Conservation (phyloP, 2,113 vertebrate species). For the Phrynosoma platyrhinos region DNA sequence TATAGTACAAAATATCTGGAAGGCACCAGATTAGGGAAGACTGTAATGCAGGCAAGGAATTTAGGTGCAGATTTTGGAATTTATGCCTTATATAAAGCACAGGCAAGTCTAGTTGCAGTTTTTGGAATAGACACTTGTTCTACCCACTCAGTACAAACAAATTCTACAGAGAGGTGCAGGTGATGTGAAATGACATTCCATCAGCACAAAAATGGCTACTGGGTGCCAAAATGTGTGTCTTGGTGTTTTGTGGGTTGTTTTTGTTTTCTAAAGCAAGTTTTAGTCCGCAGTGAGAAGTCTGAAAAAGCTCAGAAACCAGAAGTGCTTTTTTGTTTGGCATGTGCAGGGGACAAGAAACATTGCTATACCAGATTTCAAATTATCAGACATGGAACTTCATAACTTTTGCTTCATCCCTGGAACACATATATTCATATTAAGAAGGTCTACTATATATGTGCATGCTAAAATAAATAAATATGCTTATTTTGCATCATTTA, state of each 20-base stretch:
- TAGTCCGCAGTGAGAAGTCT: not conserved
- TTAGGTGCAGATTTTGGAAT: not conserved
- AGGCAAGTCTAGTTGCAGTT: not conserved
- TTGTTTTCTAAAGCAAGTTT: too few relatives aligned
- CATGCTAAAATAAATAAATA: not conserved
- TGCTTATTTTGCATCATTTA: not conserved
- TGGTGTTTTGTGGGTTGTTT: not conserved
- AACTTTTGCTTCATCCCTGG: not conserved
- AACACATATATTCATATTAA: not conserved
- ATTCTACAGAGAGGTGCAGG: not conserved
- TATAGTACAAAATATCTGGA: too few relatives aligned
- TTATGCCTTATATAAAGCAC: not conserved
- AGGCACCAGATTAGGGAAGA: too few relatives aligned
- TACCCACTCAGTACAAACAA: not conserved
- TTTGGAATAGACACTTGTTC: not conserved
- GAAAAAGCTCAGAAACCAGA: not conserved
- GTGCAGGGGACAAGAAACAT: not conserved
- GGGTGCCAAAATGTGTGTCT: not conserved
- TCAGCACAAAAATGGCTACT: not conserved
- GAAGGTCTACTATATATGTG: not conserved
- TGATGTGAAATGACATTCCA: not conserved
- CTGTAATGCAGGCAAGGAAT: not conserved
- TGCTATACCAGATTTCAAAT: not conserved
- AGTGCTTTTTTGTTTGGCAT: too few relatives aligned
- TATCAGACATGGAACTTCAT: not conserved